Percentiles rank a stretch among this genome's conserved stretches.
Conservation (phyloP, 2,888 invertebrate genomes). For the Caenorhabditis sinica region DNA sequence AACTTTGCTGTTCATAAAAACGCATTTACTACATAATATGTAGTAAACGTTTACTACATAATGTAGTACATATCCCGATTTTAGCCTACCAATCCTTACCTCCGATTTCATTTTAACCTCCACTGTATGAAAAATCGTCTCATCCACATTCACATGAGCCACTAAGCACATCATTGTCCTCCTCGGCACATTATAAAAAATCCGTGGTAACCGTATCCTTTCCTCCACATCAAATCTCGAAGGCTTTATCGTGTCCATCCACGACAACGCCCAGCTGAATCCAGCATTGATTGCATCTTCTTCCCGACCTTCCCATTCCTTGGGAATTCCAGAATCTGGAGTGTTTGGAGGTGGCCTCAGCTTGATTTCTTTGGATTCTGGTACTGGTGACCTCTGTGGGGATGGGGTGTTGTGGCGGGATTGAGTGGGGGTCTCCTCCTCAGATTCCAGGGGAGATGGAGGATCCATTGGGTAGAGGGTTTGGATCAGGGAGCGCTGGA, state of each 20-base stretch:
- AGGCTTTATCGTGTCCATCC: slow-evolving; percentile 41
- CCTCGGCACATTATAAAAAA: slow-evolving; percentile 1
- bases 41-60: too few species aligned
- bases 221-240: slow-evolving; percentile 20
- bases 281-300: slow-evolving; percentile 37
- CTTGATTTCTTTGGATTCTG: slow-evolving; percentile 1
- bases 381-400: slow-evolving; percentile 28
- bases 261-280: slow-evolving; percentile 23
- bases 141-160: slow-evolving; percentile 40
- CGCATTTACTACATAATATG: too few species aligned
- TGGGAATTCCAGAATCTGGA: slow-evolving; percentile 22
- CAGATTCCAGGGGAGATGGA: slow-evolving; percentile 33
- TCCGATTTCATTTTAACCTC: slow-evolving; percentile 23
- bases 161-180: slow-evolving; percentile 22
- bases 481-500: background rate
- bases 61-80: background rate
- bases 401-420: slow-evolving; percentile 22
- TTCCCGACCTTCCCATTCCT: background rate
- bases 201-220: slow-evolving; percentile 23
- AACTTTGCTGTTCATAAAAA: too few species aligned
- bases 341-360: slow-evolving; percentile 27
- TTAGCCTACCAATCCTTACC: slow-evolving; percentile 1
- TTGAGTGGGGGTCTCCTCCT: slow-evolving; percentile 19
- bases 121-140: slow-evolving; percentile 33
- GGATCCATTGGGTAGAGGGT: slow-evolving; percentile 26